Evolutionary conservation across 2,888 invertebrate species (phyloP), one percentile per base, ranked within the genome.

Genomic region (Nomada ferruginata): DNA sequence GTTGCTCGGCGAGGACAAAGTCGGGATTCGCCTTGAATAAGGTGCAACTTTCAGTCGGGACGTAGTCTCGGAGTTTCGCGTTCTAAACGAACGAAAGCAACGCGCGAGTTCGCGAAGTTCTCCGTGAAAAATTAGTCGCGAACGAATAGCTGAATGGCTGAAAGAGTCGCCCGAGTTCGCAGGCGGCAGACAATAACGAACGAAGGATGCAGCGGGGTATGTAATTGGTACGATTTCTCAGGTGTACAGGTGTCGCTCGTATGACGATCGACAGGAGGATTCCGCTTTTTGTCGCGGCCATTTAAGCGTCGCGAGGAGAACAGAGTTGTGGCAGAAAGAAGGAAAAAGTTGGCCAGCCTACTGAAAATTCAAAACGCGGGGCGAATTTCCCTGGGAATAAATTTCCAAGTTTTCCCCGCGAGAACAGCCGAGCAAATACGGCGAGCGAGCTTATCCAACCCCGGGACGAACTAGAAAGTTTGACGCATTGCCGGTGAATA

Each of bases 401-500:
- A 92, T 92, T 92, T 85, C 84, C 87, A 89, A 91, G 88, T 91
- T 91, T 88, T 85, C 85, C 84, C 76, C 63, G 84, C 77, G 87
- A 84, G 85, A 86, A 87, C 87, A 88, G 87, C 85, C 90, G 86
- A 90, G 90, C 89, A 90, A 90, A 91, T 89, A 90, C 88, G 85
- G 29, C 57, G 23, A 83, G 84, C 86, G 77, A 76, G 82, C 84
- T 84, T 83, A 81, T 85, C 87, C 85, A 79, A 79, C 79, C 85
- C 69, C 60, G 75, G 76, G 75, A 76, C 80, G 65, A 90, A 88
- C 91, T 87, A 80, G 82, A 90, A 92, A 92, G 90, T 92, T 92
- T 90, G 89, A 89, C 89, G 91, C 88, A 91, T 92, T 91, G 91
- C 90, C 90, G 89, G 79, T 83, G 91, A 90, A 90, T 92, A 92